Base-by-base conservation (phyloP, 2,797 vertebrate species). In the Clarias fuscus region DNA sequence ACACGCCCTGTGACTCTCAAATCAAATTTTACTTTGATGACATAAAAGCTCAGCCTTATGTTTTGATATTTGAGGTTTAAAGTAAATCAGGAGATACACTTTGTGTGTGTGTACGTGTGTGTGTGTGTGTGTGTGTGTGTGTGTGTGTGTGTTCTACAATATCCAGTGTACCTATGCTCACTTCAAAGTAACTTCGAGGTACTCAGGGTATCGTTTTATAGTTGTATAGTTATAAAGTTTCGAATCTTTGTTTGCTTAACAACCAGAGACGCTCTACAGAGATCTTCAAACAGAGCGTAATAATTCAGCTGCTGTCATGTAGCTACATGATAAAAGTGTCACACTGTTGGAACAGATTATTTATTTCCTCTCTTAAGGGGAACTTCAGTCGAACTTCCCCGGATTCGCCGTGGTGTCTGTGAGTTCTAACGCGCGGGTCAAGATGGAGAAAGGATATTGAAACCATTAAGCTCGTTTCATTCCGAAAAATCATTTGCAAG, bases 401-500 rank as follows among this genome's bases (percentile, higher is more conserved):
- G 82, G 33, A 85, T 85, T 75, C 67, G 62, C 68, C 62, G 33
- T 53, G 53, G 83, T 90, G 82, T 82, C 87, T 22, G 33, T 40
- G 58, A 86, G 84, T 86, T 86, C 82, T 83, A 82, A 62, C 53
- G 18, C 78, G 27, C 62, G 61, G 87, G 87, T 90, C 87, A 88
- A 78, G 82, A 72, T 37, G 61, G 72, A 76, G 59, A 61, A 83
- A 86, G 82, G 83, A 85, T 85, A 83, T 85, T 59, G 82, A 70
- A 86, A 86, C 79, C 84, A 88, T 87, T 86, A 83, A 71, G 77
- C 71, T 43, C 70, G 5, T 84, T 90, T 83, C 73, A 48, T n/a
- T 88, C 53, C 64, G 67, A 76, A 87, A 88, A 85, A 64, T 56
- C 88, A 89, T 90, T 88, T 89, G 88, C 88, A 89, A 87, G 77